A percentile compares a stretch with the other conserved stretches of the same genome.
Evolutionary conservation across 2,888 invertebrate genomes (phyloP).

Genomic region (Amorpha juglandis): DNA sequence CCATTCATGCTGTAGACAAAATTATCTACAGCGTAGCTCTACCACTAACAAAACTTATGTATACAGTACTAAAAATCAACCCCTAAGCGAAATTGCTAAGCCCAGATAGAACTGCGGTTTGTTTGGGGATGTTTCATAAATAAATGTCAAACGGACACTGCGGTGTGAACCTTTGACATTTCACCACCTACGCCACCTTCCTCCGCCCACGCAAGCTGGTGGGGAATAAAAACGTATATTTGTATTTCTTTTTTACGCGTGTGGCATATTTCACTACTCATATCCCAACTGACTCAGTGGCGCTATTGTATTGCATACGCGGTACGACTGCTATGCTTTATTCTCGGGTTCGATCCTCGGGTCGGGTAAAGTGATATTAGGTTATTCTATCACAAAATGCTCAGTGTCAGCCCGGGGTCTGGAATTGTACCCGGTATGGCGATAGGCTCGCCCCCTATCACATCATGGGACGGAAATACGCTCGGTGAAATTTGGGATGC

Average conservation of each 20-base stretch:
- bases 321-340: no score
- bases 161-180: conserved; percentile 1
- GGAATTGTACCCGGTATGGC: no score
- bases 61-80: background rate
- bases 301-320: no score
- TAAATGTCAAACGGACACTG: conserved; percentile 4
- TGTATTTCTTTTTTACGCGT: background rate
- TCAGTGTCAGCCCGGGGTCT: no score
- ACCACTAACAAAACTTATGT: background rate
- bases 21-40: no score
- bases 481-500: no score
- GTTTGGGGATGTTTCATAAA: background rate
- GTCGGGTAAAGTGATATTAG: no score
- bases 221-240: conserved; percentile 1
- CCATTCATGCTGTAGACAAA: no score
- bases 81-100: background rate
- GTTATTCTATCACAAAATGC: no score
- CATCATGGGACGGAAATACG: no score
- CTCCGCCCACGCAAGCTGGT: background rate
- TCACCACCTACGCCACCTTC: conserved; percentile 3
- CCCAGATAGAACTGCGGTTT: background rate
- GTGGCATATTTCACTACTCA: background rate
- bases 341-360: no score
- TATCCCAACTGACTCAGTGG: background rate
- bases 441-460: no score